These are phyloP conservation scores for Oncopeltus fasciatus DNA, from an alignment of 1,140 invertebrate species.

Conservation along the genomic window DNA sequence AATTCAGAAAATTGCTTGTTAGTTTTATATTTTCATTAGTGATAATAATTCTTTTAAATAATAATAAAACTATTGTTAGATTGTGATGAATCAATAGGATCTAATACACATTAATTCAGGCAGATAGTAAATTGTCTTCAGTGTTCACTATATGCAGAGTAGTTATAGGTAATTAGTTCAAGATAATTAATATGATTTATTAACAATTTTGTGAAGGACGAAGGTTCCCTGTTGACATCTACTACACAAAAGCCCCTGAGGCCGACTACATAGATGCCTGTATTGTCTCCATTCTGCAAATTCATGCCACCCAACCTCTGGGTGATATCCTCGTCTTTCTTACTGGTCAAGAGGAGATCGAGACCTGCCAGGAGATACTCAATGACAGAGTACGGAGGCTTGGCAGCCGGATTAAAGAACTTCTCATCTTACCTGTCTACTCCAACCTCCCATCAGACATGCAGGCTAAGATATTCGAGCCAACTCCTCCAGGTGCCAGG, in stretches of 20 bases:
- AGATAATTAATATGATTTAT: too few relatives aligned
- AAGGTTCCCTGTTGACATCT: conserved; percentile 81
- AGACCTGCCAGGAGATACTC: conserved; percentile 86
- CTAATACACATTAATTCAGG: too few relatives aligned
- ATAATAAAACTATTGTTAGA: too few relatives aligned
- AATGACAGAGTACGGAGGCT: conserved; percentile 77
- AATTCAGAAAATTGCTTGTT: too few relatives aligned
- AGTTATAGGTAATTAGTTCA: too few relatives aligned
- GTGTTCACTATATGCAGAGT: too few relatives aligned
- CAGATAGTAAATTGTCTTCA: too few relatives aligned
- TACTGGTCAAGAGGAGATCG: conserved; percentile 70
- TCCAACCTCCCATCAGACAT: conserved; percentile 96
- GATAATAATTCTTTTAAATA: too few relatives aligned
- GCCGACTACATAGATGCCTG: conserved; percentile 96
- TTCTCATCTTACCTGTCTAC: conserved; percentile 92
- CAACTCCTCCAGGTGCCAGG: conserved; percentile 83
- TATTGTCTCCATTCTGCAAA: conserved; percentile 92
- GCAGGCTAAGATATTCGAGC: conserved; percentile 96
- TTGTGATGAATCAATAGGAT: too few relatives aligned
- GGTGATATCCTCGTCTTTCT: conserved; percentile 96
- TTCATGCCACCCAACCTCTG: conserved; percentile 87
- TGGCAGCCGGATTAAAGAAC: conserved; percentile 83
- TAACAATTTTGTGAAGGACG: conserved; percentile 38
- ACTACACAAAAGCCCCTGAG: conserved; percentile 97
- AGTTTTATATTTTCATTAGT: too few relatives aligned